These are phyloP conservation scores for Choloepus hoffmanni DNA, from an alignment of 2,113 vertebrate species.

Conservation along the genomic window DNA sequence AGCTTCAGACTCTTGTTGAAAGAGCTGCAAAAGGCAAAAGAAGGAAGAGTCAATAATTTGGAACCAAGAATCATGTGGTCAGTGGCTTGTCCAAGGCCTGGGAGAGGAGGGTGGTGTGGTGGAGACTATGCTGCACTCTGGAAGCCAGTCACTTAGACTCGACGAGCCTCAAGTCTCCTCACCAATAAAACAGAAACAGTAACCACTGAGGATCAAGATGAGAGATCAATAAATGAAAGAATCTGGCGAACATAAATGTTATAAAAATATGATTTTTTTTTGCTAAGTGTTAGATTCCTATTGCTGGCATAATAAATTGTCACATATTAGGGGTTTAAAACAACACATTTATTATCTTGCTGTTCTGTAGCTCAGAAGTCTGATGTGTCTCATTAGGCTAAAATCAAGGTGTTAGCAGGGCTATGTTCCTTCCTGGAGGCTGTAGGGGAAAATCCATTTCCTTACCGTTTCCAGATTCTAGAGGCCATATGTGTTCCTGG, in stretches of 20 bases:
- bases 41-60: neutral
- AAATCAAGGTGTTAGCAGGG: neutral
- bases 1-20: neutral
- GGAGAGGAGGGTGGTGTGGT: neutral
- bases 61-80: neutral
- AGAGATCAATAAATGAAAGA: neutral
- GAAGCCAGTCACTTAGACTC: neutral
- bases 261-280: neutral
- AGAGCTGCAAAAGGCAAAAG: neutral
- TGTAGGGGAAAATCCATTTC: neutral
- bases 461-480: neutral
- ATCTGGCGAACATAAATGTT: neutral
- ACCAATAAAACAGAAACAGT: neutral
- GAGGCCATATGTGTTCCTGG: neutral
- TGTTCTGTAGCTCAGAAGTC: neutral
- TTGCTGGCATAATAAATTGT: neutral
- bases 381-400: neutral
- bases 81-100: neutral
- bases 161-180: neutral
- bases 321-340: neutral
- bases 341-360: neutral
- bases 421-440: neutral
- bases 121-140: neutral
- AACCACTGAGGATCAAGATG: neutral
- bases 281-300: neutral